These are phyloP conservation scores for Dendrocincla fuliginosa DNA, from an alignment of 2,797 vertebrate species.

Conservation along the genomic window DNA sequence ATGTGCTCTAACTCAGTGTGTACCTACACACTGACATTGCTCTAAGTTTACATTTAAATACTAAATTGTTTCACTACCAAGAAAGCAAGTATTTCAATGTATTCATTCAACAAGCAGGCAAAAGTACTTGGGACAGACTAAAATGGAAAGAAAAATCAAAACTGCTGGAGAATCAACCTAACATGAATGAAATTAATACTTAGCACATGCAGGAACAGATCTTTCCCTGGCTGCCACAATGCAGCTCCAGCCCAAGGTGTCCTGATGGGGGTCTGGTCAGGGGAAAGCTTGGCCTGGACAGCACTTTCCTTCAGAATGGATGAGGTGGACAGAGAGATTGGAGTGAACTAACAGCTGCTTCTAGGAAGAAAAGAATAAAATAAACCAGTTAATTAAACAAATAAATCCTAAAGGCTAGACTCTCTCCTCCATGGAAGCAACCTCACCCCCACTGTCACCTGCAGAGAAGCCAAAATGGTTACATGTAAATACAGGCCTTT, in stretches of 20 bases:
- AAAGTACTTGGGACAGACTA: background rate
- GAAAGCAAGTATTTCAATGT: background rate
- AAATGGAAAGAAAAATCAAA: background rate
- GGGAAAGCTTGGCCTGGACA: background rate
- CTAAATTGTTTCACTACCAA: background rate
- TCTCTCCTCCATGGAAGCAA: background rate
- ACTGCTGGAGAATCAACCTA: background rate
- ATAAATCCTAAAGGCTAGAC: background rate
- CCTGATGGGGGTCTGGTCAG: background rate
- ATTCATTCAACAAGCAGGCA: background rate
- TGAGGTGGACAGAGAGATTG: background rate
- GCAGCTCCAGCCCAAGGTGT: background rate
- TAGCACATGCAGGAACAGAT: background rate
- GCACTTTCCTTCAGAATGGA: background rate
- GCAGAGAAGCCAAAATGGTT: background rate
- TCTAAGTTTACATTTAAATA: background rate
- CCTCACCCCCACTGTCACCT: background rate
- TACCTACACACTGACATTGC: background rate
- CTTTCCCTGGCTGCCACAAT: background rate
- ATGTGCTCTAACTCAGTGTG: background rate
- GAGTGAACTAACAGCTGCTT: background rate
- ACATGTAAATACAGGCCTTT: background rate
- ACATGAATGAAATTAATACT: background rate
- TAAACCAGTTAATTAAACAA: background rate
- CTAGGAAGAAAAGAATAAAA: background rate